Evolutionary conservation across 2,888 invertebrate species (phyloP).

Genomic region (Eristalinus sepulchralis): DNA sequence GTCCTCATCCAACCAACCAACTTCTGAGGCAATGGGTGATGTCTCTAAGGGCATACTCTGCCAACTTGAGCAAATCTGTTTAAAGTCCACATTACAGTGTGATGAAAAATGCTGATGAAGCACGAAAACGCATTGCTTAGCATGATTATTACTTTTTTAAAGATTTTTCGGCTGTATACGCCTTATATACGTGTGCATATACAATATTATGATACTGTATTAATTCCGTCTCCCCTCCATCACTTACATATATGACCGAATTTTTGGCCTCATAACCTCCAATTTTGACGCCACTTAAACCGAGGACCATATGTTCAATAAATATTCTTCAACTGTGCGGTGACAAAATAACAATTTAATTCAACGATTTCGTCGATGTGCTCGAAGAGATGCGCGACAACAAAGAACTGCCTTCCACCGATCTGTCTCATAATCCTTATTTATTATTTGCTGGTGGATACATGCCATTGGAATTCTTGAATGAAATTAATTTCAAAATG

Average conservation of each 20-base stretch:
- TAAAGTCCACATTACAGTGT: too few species aligned
- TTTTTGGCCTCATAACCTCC: not conserved
- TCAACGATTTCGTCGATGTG: constrained; percentile 42
- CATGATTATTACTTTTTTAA: too few species aligned
- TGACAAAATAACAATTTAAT: constrained; percentile 54
- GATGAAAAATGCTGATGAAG: too few species aligned
- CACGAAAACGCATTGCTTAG: too few species aligned
- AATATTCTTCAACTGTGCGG: constrained; percentile 21
- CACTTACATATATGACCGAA: constrained; percentile 4
- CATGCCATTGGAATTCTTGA: constrained; percentile 60
- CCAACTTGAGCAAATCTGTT: too few species aligned
- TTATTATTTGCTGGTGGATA: constrained; percentile 57
- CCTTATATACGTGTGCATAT: too few species aligned
- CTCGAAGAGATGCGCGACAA: constrained; percentile 23
- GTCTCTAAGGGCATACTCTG: too few species aligned
- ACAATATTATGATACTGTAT: not conserved
- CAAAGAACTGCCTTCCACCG: constrained; percentile 24
- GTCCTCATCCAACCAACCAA: too few species aligned
- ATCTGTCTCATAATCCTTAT: constrained; percentile 57
- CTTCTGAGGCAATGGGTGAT: too few species aligned
- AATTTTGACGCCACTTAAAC: not conserved
- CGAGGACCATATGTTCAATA: constrained; percentile 29
- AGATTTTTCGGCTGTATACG: too few species aligned
- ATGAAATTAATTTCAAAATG: constrained; percentile 53
- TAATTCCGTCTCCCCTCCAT: constrained; percentile 10